Evolutionary conservation across 2,888 invertebrate species (phyloP), one percentile per base, ranked within the genome.

Genomic region (Cryptus viduatorius): DNA sequence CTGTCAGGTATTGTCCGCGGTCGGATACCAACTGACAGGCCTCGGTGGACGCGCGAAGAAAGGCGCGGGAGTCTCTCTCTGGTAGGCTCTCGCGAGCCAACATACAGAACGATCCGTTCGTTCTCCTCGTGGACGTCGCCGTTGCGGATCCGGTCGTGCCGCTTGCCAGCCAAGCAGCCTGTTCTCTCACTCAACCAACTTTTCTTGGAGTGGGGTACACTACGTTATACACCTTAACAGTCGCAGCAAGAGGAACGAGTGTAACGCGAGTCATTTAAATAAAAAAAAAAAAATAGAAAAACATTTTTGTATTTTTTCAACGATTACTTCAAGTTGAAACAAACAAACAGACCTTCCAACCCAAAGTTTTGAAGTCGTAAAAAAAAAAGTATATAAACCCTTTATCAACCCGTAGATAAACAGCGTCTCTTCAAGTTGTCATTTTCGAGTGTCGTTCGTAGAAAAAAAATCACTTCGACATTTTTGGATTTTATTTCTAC

Each of bases 11-110:
- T 88, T 89, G 90, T 89, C 90, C 90, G 89, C 90, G 90, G 90
- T 86, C 89, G 91, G 90, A 90, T 90, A 89, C 90, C 87, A 90
- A 93, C 92, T 92, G 92, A 92, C 90, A 92, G 90, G 90, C 87
- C 90, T 59, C 89, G 87, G 88, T 85, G 89, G 89, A 88, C 88
- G 90, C 90, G 88, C 89, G 91, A 92, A 91, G 93, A 92, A 93
- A 93, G 92, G 92, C 89, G 93, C 92, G 92, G 91, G 92, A 90
- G 90, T 87, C 71, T 71, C 69, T 71, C 46, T 8, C 68, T 48
- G 44, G 48, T 48, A 48, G 59, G 31, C 59, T 48, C 68, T 12
- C 29, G 37, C 46, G 69, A 48, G 46, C 69, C 19, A 68, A 48
- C 69, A 50, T 16, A 53, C 31, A 48, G 59, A 37, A 37, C 50